Conservation (phyloP, 2,113 vertebrate genomes). For the Perca fluviatilis region DNA sequence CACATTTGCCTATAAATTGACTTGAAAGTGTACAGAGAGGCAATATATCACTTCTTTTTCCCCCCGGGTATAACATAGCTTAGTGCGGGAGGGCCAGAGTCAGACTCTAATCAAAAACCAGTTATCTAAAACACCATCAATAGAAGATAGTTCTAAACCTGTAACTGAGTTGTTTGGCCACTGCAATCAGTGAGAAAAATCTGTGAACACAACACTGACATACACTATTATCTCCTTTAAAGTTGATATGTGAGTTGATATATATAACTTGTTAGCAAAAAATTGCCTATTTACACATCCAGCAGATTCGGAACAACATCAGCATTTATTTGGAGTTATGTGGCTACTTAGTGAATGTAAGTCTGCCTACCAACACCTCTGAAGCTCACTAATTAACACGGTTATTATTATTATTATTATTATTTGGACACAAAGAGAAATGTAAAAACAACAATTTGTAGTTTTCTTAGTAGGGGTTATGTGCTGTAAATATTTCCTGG, state of each 20-base stretch:
- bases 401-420: neutral
- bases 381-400: neutral
- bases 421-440: neutral
- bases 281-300: too few species aligned
- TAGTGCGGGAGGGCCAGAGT: neutral
- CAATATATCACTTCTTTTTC: neutral
- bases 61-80: neutral
- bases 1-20: neutral
- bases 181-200: neutral
- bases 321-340: neutral
- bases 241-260: neutral
- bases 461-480: too few species aligned
- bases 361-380: neutral
- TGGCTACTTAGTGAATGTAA: neutral
- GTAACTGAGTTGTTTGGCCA: neutral
- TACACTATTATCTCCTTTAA: neutral
- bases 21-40: neutral
- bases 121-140: neutral
- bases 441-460: too few species aligned
- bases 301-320: too few species aligned
- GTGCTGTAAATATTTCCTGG: too few species aligned
- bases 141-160: neutral
- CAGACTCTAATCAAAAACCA: conserved; percentile 4
- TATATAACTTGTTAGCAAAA: too few species aligned
- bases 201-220: neutral